Percentiles rank a stretch among this genome's conserved stretches.
Evolutionary conservation across 2,888 invertebrate species (phyloP).

Genomic region (Actias luna): DNA sequence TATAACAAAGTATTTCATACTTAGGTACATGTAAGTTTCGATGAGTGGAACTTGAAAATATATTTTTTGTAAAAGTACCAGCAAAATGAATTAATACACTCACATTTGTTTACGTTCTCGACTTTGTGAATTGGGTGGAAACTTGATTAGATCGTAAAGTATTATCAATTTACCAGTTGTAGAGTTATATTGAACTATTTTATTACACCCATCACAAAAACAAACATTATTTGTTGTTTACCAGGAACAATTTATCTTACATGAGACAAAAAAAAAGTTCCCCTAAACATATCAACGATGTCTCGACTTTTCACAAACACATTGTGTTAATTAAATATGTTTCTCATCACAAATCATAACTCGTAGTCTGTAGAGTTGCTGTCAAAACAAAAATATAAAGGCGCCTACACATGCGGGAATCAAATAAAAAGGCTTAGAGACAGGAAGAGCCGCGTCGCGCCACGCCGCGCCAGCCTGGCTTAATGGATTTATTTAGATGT

Average conservation of each 20-base stretch:
- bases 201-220: not conserved
- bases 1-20: not conserved
- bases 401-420: constrained; percentile 64
- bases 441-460: constrained; percentile 66
- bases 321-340: constrained; percentile 59
- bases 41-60: too few species aligned
- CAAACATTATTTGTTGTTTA: not conserved
- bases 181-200: not conserved
- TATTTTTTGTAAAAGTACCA: too few species aligned
- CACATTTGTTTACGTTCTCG: too few species aligned
- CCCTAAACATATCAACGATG: not conserved
- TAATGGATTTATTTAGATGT: constrained; percentile 83
- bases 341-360: constrained; percentile 73
- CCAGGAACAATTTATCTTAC: not conserved
- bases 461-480: constrained; percentile 38
- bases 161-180: not conserved
- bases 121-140: too few species aligned
- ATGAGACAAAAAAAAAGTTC: not conserved
- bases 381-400: constrained; percentile 77
- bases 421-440: constrained; percentile 70
- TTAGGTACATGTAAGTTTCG: not conserved
- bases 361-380: constrained; percentile 41
- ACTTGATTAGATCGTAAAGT: not conserved
- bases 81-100: too few species aligned
- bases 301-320: constrained; percentile 8